Conservation (phyloP, 1,140 invertebrate species). For the Cyrtorhinus lividipennis region DNA sequence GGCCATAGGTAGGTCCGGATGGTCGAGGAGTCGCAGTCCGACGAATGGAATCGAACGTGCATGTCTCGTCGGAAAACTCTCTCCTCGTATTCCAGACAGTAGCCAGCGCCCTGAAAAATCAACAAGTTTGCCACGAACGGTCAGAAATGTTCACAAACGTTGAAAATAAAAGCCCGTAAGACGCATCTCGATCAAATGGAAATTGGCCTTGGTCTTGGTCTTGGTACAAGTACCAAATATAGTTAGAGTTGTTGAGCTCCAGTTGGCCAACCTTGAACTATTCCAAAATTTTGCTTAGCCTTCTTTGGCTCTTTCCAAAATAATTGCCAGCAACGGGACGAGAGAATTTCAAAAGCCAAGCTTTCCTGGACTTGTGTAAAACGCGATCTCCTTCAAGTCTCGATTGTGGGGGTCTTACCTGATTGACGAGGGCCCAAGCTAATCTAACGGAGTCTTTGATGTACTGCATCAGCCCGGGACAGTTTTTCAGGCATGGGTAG, state of each 20-base stretch:
- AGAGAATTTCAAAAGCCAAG: too few relatives aligned
- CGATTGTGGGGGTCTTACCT: too few relatives aligned
- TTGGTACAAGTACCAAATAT: too few relatives aligned
- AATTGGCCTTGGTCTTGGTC: neutral
- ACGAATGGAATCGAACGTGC: constrained; percentile 48
- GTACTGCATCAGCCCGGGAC: constrained; percentile 44
- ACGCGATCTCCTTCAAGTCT: too few relatives aligned
- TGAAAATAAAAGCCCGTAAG: too few relatives aligned
- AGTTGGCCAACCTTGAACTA: too few relatives aligned
- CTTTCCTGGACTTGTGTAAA: too few relatives aligned
- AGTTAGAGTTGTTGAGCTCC: too few relatives aligned
- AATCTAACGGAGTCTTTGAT: constrained; percentile 45
- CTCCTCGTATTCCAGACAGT: constrained; percentile 40
- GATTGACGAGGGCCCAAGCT: constrained; percentile 48
- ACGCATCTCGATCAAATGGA: neutral
- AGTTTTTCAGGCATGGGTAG: constrained; percentile 52
- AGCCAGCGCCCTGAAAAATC: constrained; percentile 34
- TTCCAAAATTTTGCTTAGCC: too few relatives aligned
- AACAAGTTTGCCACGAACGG: neutral
- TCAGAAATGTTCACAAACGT: too few relatives aligned
- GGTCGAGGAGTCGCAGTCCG: constrained; percentile 37
- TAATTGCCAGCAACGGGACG: too few relatives aligned
- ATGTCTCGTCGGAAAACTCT: constrained; percentile 39
- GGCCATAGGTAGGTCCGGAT: constrained; percentile 60
- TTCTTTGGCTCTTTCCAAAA: too few relatives aligned